Percentiles rank a stretch among this genome's conserved stretches.
These are phyloP conservation scores for Pangasius macronema DNA, from an alignment of 2,797 vertebrate genomes.

Conservation along the genomic window DNA sequence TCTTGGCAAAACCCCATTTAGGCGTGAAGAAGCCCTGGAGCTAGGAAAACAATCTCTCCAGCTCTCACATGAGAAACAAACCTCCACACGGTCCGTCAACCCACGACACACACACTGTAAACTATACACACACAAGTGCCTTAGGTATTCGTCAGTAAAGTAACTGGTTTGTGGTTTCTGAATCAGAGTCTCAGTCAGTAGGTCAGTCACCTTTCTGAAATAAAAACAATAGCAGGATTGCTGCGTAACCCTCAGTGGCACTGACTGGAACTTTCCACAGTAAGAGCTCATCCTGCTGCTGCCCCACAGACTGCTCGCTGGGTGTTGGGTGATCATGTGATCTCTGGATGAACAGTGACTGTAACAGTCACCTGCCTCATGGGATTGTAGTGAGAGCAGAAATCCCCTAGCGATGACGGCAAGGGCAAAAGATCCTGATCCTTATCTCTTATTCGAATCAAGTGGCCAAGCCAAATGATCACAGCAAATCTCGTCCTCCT, in stretches of 20 bases:
- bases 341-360: background rate
- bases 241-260: background rate
- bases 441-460: background rate
- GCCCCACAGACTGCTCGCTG: background rate
- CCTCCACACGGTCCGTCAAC: background rate
- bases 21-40: background rate
- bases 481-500: background rate
- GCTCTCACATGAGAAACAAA: conserved; percentile 5
- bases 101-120: background rate
- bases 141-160: background rate
- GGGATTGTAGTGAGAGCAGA: background rate
- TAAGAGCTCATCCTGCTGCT: background rate
- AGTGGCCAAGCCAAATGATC: conserved; percentile 43
- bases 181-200: background rate
- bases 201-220: background rate
- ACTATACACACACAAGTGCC: background rate
- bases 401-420: background rate
- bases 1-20: background rate
- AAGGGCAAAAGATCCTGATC: background rate
- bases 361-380: background rate
- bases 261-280: background rate
- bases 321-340: background rate
- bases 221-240: background rate
- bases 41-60: conserved; percentile 8
- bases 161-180: background rate